Evolutionary conservation across 2,888 invertebrate genomes (phyloP), one percentile per base, ranked within the genome.

Genomic region (Hirtodrosophila confusa): DNA sequence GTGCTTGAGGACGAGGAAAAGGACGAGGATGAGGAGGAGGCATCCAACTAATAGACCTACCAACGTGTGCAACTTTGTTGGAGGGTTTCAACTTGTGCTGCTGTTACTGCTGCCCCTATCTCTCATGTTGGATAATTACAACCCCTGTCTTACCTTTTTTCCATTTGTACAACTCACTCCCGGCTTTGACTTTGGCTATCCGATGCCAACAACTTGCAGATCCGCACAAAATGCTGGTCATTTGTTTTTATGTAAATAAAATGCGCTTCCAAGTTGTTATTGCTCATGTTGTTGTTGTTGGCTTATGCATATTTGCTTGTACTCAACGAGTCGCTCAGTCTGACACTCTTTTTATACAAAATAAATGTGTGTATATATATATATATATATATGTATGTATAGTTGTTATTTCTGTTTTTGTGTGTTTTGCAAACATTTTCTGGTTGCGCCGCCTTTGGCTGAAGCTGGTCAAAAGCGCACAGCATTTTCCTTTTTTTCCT

Each of bases 171-270:
- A 29, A 69, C 72, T 69, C 74, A 61, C 75, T 73, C 61, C 57
- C 31, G 61, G 37, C 60, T 69, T 50, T 70, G 66, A 66, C 68
- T 69, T 68, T 53, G 61, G 62, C 68, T 57, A 41, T 44, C 36
- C 65, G 45, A 57, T 65, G 75, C 48, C 11, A 40, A 45, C 70
- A 63, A 58, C 57, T 73, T 67, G 51, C 58, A 75, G 75, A 66
- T 64, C 64, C 73, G 65, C 74, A 75, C 78, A 86, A 83, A 83
- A 80, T 83, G 82, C 82, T 83, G 82, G 82, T 83, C 82, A 83
- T 86, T 83, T 86, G 86, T 83, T 83, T 83, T 86, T 83, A 83
- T 83, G 82, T 86, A 83, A 83, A 83, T 83, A 80, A 80, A 86
- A 82, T 84, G 85, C 73, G 80, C 75, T 84, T 72, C 66, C 66